Evolutionary conservation across 2,797 vertebrate genomes (phyloP).

Genomic region (Sylvia borin): DNA sequence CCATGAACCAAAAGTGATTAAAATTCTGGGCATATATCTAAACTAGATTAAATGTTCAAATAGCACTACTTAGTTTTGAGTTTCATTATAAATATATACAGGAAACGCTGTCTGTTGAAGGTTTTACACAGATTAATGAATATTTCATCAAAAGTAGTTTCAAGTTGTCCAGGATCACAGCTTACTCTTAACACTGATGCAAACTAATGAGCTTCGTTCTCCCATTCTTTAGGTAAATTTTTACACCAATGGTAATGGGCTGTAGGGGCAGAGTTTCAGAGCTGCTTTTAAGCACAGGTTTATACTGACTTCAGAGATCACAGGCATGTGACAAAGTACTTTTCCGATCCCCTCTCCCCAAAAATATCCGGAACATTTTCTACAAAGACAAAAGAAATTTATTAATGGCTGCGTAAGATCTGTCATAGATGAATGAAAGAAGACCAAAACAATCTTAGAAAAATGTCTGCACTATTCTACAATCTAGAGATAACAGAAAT

Average conservation of each 20-base stretch:
- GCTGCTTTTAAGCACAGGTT: neutral
- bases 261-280: neutral
- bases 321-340: neutral
- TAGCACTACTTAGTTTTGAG: neutral
- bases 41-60: neutral
- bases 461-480: neutral
- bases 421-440: neutral
- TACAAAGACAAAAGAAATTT: neutral
- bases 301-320: neutral
- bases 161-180: neutral
- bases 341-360: neutral
- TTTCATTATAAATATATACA: neutral
- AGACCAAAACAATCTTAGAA: neutral
- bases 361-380: neutral
- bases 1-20: neutral
- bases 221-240: neutral
- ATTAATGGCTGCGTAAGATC: neutral
- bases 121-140: constrained; percentile 18
- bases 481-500: neutral
- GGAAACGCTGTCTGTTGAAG: constrained; percentile 1
- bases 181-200: neutral
- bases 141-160: constrained; percentile 10
- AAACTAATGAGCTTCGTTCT: neutral
- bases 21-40: neutral
- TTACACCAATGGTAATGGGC: accelerated